A percentile compares a stretch with the other conserved stretches of the same genome.
Evolutionary conservation across 2,797 vertebrate species (phyloP).

Genomic region (Enteromius viviparus): DNA sequence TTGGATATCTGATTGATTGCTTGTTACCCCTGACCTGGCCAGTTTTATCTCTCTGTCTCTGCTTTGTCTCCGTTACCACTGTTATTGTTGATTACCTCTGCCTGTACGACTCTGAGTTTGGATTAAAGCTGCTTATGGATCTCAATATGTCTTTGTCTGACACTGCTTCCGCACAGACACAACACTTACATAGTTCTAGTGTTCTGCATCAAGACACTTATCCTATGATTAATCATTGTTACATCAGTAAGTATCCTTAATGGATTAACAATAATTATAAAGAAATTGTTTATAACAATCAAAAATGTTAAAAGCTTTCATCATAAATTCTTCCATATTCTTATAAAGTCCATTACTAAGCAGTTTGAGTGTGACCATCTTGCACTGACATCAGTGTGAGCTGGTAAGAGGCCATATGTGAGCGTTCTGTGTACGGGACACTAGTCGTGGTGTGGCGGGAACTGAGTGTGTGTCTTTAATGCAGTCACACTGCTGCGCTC

Average conservation of each 20-base stretch:
- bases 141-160: too few species aligned
- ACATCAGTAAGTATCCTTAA: constrained; percentile 14
- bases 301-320: not conserved
- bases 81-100: too few species aligned
- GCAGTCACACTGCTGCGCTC: not conserved
- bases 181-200: not conserved
- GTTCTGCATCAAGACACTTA: constrained; percentile 4
- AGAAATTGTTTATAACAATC: not conserved
- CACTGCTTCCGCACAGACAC: too few species aligned
- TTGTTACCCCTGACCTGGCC: too few species aligned
- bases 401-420: constrained; percentile 8
- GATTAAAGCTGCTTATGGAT: too few species aligned
- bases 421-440: not conserved
- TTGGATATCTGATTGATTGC: too few species aligned
- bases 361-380: not conserved
- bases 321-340: not conserved
- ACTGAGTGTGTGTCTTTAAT: not conserved
- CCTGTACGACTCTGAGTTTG: too few species aligned
- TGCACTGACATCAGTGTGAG: not conserved
- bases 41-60: too few species aligned
- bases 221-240: not conserved
- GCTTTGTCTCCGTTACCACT: too few species aligned
- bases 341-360: constrained; percentile 4
- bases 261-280: not conserved
- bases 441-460: constrained; percentile 11